These are phyloP conservation scores for Temnothorax rugatulus DNA, from an alignment of 2,888 invertebrate species.

Conservation along the genomic window DNA sequence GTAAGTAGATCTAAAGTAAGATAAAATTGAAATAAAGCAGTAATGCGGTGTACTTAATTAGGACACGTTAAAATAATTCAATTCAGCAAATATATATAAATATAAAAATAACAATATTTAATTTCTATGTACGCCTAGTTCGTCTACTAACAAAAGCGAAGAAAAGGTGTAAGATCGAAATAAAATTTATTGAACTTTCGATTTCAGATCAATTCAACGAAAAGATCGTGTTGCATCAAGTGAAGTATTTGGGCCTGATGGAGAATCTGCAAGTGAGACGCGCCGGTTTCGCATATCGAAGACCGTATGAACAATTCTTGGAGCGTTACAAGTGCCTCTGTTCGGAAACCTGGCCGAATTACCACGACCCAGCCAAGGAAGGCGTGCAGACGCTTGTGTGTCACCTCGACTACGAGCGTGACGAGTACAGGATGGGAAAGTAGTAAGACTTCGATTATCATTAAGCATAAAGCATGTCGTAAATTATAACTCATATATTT, in stretches of 20 bases:
- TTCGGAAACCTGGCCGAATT: conserved; percentile 95
- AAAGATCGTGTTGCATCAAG: conserved; percentile 94
- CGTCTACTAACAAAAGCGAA: background rate
- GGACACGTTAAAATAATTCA: background rate
- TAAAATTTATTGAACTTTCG: conserved; percentile 22
- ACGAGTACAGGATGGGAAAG: conserved; percentile 96
- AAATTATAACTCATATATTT: background rate
- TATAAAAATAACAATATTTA: background rate
- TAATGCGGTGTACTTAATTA: background rate
- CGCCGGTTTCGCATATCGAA: conserved; percentile 96
- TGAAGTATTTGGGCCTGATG: conserved; percentile 97
- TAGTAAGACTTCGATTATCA: conserved; percentile 87
- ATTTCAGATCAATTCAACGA: conserved; percentile 91
- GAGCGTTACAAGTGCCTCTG: conserved; percentile 96
- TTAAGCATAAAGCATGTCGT: background rate
- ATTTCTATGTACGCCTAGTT: background rate
- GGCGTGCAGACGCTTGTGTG: conserved; percentile 93
- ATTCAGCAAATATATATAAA: background rate
- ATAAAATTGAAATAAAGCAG: conserved; percentile 24
- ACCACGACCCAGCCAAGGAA: conserved; percentile 90
- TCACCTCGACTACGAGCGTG: conserved; percentile 90
- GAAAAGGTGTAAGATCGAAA: background rate
- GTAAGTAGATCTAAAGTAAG: conserved; percentile 82
- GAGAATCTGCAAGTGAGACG: conserved; percentile 96
- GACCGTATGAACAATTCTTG: conserved; percentile 94